Evolutionary conservation across 2,797 vertebrate genomes (phyloP).

Genomic region (Crenuchus spilurus): DNA sequence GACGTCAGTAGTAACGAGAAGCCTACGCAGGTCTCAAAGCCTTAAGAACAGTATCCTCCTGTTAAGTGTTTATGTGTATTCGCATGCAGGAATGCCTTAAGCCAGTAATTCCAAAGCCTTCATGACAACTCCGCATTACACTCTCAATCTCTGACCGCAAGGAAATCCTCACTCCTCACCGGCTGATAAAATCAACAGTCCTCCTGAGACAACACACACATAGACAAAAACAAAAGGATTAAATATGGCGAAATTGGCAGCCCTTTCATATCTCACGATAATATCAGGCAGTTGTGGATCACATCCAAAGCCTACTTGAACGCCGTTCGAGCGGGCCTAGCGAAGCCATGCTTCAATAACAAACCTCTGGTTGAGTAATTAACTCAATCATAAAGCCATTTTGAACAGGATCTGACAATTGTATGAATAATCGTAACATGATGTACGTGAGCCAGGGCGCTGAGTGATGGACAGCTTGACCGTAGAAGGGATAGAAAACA

Average conservation of each 20-base stretch:
- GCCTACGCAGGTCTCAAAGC: too few species aligned
- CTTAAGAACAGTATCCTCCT: too few species aligned
- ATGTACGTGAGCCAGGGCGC: conserved; percentile 29
- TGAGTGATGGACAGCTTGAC: conserved; percentile 46
- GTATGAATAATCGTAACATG: conserved; percentile 61
- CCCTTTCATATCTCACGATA: conserved; percentile 68
- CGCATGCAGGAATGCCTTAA: background rate
- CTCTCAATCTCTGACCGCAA: conserved; percentile 5
- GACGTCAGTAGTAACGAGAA: too few species aligned
- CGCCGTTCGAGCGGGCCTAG: conserved; percentile 26
- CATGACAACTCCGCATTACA: background rate
- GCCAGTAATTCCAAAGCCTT: conserved; percentile 6
- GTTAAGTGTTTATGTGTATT: background rate
- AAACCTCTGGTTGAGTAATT: conserved; percentile 61
- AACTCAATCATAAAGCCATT: conserved; percentile 55
- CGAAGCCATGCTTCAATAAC: conserved; percentile 52
- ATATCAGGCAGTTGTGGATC: conserved; percentile 61
- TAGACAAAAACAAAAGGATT: conserved; percentile 26
- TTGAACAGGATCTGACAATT: conserved; percentile 55
- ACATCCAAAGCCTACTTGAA: conserved; percentile 60
- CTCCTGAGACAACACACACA: conserved; percentile 35
- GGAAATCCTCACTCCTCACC: conserved; percentile 60
- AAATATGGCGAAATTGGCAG: conserved; percentile 43
- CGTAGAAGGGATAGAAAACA: conserved; percentile 47
- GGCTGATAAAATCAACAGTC: conserved; percentile 54